Percentiles rank a stretch among this genome's conserved stretches.
Evolutionary conservation across 2,888 invertebrate species (phyloP).

Genomic region (Drosophila paranaensis): DNA sequence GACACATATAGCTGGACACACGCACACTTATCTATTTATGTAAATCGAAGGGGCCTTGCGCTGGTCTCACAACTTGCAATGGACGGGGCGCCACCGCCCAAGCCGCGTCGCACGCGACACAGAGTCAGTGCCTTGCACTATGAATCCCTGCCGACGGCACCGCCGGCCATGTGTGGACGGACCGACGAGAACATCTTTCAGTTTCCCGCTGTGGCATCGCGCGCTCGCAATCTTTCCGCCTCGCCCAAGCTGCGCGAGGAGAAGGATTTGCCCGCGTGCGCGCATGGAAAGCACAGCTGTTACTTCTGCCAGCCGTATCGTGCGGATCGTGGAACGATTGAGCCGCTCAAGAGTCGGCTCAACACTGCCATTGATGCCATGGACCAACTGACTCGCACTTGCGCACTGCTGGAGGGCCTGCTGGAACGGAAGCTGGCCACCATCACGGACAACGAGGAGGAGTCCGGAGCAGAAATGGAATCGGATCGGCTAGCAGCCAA

Average conservation of each 20-base stretch:
- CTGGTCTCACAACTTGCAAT: constrained; percentile 27
- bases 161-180: constrained; percentile 74
- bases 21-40: constrained; percentile 14
- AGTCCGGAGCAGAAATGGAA: constrained; percentile 13
- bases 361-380: constrained; percentile 87
- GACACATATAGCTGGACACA: constrained; percentile 17
- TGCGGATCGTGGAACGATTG: constrained; percentile 82
- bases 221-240: constrained; percentile 68
- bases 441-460: constrained; percentile 64
- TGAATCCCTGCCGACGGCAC: constrained; percentile 78
- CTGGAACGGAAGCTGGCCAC: constrained; percentile 86
- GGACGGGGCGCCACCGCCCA: constrained; percentile 63
- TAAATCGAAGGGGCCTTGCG: constrained; percentile 24
- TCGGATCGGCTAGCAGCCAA: background rate
- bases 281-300: constrained; percentile 72
- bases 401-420: constrained; percentile 89
- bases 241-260: constrained; percentile 73
- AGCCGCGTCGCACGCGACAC: constrained; percentile 65
- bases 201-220: constrained; percentile 73
- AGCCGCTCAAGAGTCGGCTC: constrained; percentile 86
- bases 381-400: constrained; percentile 92
- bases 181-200: constrained; percentile 75
- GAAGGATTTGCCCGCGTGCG: constrained; percentile 70
- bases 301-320: constrained; percentile 75
- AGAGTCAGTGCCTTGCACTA: constrained; percentile 51